Conservation (phyloP, 2,888 invertebrate genomes). For the Epistrophe grossulariae region DNA sequence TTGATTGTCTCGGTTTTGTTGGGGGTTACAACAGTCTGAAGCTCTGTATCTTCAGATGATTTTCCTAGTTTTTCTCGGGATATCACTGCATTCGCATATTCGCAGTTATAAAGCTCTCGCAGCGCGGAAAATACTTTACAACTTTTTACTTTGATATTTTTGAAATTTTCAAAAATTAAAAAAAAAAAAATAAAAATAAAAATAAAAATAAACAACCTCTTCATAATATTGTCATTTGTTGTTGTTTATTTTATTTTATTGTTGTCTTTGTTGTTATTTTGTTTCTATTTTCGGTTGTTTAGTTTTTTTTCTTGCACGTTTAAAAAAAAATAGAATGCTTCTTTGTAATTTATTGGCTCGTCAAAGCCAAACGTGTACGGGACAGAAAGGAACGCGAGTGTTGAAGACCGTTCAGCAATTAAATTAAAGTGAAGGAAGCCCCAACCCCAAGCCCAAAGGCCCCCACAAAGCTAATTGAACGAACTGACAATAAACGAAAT, state of each 20-base stretch:
- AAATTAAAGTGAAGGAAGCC: conserved; percentile 51
- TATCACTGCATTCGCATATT: conserved; percentile 75
- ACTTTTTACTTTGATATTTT: conserved; percentile 49
- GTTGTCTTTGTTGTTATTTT: conserved; percentile 20
- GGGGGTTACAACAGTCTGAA: conserved; percentile 71
- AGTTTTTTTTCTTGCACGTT: conserved; percentile 22
- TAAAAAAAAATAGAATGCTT: background rate
- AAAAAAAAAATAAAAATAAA: conserved; percentile 27
- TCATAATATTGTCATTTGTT: conserved; percentile 39
- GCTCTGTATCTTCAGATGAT: conserved; percentile 71
- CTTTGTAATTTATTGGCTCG: conserved; percentile 19
- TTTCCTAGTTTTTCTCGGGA: conserved; percentile 76
- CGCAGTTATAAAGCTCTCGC: conserved; percentile 73
- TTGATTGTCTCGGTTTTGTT: conserved; percentile 20
- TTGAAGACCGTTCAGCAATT: conserved; percentile 52
- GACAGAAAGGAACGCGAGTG: conserved; percentile 41
- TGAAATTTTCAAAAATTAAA: conserved; percentile 41
- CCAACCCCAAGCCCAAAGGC: background rate
- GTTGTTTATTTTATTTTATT: conserved; percentile 13
- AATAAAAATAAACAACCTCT: conserved; percentile 10
- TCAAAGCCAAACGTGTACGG: conserved; percentile 10
- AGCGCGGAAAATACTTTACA: conserved; percentile 62
- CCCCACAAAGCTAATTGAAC: conserved; percentile 39
- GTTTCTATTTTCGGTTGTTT: conserved; percentile 14
- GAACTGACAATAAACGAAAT: conserved; percentile 57